These are phyloP conservation scores for Lepidotrigona ventralis DNA, from an alignment of 1,140 invertebrate species.

Conservation along the genomic window DNA sequence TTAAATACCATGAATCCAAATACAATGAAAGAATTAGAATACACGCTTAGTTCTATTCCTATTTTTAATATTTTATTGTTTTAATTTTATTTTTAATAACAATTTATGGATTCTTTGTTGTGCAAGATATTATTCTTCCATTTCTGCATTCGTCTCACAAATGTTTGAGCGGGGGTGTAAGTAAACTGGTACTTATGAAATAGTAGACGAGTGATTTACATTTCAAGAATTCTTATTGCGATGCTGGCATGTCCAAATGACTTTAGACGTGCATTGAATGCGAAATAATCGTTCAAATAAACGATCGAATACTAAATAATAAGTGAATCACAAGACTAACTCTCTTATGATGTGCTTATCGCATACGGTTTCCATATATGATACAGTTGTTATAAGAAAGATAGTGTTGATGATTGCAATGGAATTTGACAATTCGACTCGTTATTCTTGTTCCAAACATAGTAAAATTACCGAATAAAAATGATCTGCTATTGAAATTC, in stretches of 20 bases:
- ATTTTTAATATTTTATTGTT: no score
- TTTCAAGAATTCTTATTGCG: background rate
- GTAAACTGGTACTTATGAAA: background rate
- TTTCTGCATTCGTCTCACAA: no score
- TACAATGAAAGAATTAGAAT: no score
- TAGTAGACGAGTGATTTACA: background rate
- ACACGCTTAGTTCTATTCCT: no score
- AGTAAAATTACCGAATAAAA: background rate
- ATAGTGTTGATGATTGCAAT: background rate
- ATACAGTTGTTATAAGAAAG: background rate
- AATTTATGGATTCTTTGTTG: no score
- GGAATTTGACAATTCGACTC: background rate
- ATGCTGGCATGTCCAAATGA: background rate
- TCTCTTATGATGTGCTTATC: background rate
- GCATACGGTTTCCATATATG: background rate
- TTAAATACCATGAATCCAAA: no score
- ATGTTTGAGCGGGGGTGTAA: background rate
- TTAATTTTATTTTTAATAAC: no score
- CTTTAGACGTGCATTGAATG: background rate
- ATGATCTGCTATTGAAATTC: background rate
- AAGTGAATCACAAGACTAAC: background rate
- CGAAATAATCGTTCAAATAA: conserved; percentile 1
- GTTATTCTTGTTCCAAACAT: background rate
- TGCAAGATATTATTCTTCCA: no score
- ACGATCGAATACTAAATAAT: background rate